Conservation (phyloP, 2,797 vertebrate species). For the Tapirus indicus region DNA sequence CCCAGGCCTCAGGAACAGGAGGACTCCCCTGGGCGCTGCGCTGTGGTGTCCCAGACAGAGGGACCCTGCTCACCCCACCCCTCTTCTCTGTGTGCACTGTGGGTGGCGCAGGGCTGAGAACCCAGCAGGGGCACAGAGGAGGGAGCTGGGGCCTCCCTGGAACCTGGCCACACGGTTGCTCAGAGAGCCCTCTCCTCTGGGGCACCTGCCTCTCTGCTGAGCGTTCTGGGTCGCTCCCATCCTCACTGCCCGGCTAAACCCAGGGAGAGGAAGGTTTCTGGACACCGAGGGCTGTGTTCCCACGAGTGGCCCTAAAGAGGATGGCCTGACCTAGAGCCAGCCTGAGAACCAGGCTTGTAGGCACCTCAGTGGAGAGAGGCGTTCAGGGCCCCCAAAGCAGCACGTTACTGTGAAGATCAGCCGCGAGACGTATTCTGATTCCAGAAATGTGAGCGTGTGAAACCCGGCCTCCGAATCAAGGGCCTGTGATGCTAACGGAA, state of each 20-base stretch:
- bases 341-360: neutral
- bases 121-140: neutral
- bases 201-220: neutral
- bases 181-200: neutral
- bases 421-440: accelerated
- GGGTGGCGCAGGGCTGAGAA: neutral
- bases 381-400: neutral
- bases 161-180: neutral
- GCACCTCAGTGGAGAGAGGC: neutral
- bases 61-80: too few relatives aligned
- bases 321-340: neutral
- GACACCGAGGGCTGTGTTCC: neutral
- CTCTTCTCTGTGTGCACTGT: neutral
- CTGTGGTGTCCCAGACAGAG: neutral
- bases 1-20: neutral
- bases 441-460: neutral
- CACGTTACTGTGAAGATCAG: neutral
- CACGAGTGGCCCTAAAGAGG: neutral
- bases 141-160: neutral
- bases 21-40: accelerated
- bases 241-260: neutral
- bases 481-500: neutral
- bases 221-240: neutral
- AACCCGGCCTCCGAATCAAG: neutral
- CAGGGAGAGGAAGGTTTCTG: neutral